Conservation (phyloP, 2,113 vertebrate genomes). For the Blennius ocellaris region DNA sequence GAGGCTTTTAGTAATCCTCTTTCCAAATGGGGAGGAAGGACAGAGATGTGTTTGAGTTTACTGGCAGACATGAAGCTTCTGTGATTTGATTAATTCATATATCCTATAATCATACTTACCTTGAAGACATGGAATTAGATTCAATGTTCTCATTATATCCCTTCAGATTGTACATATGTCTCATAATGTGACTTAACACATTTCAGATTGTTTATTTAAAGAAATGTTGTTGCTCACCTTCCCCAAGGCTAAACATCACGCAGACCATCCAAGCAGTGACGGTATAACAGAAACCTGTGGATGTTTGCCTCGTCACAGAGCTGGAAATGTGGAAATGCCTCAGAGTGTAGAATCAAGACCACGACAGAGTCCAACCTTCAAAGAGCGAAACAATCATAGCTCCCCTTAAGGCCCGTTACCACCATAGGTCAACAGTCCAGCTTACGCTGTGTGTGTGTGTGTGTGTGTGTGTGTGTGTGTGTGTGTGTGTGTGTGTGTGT, state of each 20-base stretch:
- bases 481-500: constrained; percentile 25
- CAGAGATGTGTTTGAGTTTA: no score
- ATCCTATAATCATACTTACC: no score
- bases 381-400: constrained; percentile 66
- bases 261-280: constrained; percentile 12
- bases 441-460: constrained; percentile 6
- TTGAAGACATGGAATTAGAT: no score
- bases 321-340: constrained; percentile 36
- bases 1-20: no score
- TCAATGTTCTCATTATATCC: no score
- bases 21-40: no score
- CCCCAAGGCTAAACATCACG: constrained; percentile 12
- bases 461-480: constrained; percentile 1
- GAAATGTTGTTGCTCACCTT: background rate
- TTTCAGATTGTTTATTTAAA: background rate
- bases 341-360: constrained; percentile 49
- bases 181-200: no score
- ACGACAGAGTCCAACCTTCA: constrained; percentile 58
- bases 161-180: no score
- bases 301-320: constrained; percentile 34
- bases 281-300: constrained; percentile 22
- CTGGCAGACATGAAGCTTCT: no score
- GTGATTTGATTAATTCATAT: no score
- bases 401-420: constrained; percentile 60
- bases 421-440: constrained; percentile 64